Base-by-base conservation (phyloP, 2,113 vertebrate genomes). In the Vidua chalybeata region DNA sequence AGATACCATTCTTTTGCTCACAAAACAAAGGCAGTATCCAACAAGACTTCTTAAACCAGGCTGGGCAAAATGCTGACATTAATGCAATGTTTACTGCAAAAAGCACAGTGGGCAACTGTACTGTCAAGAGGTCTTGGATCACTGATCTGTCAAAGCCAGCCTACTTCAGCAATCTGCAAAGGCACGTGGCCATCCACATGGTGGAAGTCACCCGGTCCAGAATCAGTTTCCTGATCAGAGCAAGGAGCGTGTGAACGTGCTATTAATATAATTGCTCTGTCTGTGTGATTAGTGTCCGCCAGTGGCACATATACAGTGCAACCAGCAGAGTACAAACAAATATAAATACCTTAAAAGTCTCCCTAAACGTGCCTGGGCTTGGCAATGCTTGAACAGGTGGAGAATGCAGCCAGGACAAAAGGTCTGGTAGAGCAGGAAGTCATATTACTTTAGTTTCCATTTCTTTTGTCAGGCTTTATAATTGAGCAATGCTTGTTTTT, bases 211-310 rank as follows among this genome's bases (percentile, higher is more conserved):
- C 3, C 51, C 23, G 1, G 1, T 6, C 37, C 33, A 66, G 46
- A n/a, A 56, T 13, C 66, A 37, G 41, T 7, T 35, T 74, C 35
- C 61, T 27, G 17, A 66, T 10, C 33, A 37, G 15, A 56, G 41
- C 5, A 13, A 66, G 75, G 13, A 28, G 41, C 0, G 0, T 15
- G 22, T 27, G 15, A 61, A 35, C 2, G 1, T 14, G 15, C 8
- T 8, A 56, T 37, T 61, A 20, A 69, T 3, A 2, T 2, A 18
- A 55, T 6, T 46, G 12, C 46, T 64, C 35, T 39, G 31, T 8
- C 52, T 41, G 37, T 54, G 10, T 35, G 19, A 51, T 74, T 8
- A 46, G 15, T 55, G 55, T 41, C 54, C 13, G 3, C 7, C 11
- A 69, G n/a, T 26, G 35, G 45, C 59, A 64, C 39, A 72, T 56